Conservation (phyloP, 2,113 vertebrate genomes). For the Calypte anna region DNA sequence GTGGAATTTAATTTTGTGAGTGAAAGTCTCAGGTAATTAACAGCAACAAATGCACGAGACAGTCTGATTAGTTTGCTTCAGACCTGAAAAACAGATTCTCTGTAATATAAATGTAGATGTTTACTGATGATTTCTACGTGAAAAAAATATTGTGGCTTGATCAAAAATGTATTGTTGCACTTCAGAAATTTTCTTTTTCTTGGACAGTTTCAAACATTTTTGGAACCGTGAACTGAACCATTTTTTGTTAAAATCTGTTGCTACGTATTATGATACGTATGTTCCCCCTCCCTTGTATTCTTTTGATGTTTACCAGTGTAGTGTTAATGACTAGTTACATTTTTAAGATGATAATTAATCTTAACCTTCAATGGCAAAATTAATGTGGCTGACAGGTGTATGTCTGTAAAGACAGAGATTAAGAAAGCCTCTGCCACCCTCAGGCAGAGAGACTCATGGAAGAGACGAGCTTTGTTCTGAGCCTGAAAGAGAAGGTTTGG, state of each 20-base stretch:
- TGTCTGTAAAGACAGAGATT: background rate
- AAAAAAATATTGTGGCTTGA: background rate
- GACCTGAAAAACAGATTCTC: background rate
- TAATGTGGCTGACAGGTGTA: background rate
- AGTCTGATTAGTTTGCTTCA: background rate
- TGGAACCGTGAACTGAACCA: background rate
- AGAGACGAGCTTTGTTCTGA: background rate
- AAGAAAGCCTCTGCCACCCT: background rate
- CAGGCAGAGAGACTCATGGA: background rate
- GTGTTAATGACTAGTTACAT: background rate
- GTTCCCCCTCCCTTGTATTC: background rate
- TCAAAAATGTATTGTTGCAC: background rate
- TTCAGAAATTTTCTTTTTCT: background rate
- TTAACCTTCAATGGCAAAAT: background rate
- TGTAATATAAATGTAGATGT: background rate
- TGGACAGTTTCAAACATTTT: background rate
- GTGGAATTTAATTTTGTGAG: background rate
- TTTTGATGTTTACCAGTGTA: background rate
- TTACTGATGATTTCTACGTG: rapidly evolving
- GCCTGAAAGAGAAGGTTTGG: background rate
- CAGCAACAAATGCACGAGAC: background rate
- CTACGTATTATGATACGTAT: rapidly evolving
- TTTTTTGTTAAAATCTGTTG: background rate
- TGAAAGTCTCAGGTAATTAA: background rate
- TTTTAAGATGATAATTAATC: background rate